phyloP scores from a whole-genome alignment of 1,140 invertebrate genomes.

The Plectrocnemia conspersa region DNA sequence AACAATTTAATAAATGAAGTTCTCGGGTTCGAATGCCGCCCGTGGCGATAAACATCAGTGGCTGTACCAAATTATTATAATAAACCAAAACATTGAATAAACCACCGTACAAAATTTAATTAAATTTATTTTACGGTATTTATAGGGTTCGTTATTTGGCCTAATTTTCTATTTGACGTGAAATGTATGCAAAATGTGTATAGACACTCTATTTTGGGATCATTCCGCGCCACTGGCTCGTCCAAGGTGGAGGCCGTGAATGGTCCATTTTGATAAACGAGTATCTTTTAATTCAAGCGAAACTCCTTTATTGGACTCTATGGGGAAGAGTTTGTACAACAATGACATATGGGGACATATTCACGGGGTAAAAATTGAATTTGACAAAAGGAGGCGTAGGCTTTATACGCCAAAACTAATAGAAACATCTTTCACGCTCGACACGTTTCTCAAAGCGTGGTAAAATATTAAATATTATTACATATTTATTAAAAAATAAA shows the following conservation, averaged over 20 bases:
- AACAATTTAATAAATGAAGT: slow-evolving; percentile 31
- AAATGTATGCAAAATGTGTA: neutral
- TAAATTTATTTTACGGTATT: too few species aligned
- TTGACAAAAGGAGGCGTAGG: slow-evolving; percentile 23
- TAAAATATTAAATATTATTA: too few species aligned
- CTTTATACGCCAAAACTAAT: slow-evolving; percentile 26
- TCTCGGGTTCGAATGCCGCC: slow-evolving; percentile 26
- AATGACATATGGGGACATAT: slow-evolving; percentile 26
- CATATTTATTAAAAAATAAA: too few species aligned
- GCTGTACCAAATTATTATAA: neutral
- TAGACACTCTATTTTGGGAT: too few species aligned
- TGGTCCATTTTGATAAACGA: slow-evolving; percentile 33
- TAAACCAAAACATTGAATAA: too few species aligned
- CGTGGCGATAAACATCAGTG: slow-evolving; percentile 8
- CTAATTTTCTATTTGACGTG: too few species aligned
- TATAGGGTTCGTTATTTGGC: too few species aligned
- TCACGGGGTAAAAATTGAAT: slow-evolving; percentile 32
- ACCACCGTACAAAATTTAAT: too few species aligned
- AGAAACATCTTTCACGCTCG: slow-evolving; percentile 24
- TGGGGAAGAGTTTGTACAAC: slow-evolving; percentile 22
- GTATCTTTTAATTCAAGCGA: slow-evolving; percentile 30
- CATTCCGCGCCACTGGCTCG: slow-evolving; percentile 17
- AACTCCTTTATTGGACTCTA: slow-evolving; percentile 21
- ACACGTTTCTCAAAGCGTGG: neutral
- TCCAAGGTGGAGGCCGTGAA: slow-evolving; percentile 15